Evolutionary conservation across 2,113 vertebrate species (phyloP), one percentile per base, ranked within the genome.

Genomic region (Cygnus buccinator): DNA sequence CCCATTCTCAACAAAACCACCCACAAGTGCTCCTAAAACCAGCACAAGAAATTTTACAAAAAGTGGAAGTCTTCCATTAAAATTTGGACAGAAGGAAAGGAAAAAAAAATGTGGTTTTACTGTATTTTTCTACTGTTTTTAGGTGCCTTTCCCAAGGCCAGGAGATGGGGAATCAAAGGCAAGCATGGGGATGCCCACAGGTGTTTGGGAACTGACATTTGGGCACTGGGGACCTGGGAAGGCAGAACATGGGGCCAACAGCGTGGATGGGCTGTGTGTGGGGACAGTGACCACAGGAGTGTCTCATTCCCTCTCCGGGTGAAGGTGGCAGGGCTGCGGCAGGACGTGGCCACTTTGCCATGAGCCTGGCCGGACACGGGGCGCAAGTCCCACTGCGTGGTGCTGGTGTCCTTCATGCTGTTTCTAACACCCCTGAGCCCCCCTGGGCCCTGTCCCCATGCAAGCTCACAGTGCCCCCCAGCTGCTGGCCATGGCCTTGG

Each of bases 291-390:
- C 17, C 28, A 3, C 0, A 11, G 28, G 19, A 75, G 16, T 6
- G 25, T 9, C 55, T 41, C n/a, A 39, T 70, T 54, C 35, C 35
- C 0, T 2, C 15, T 48, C 43, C 48, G 4, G 0, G 0, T 37
- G 13, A 13, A 17, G 8, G 0, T 0, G 9, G 48, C 13, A 0
- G 25, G 35, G 17, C 33, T 63, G 8, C 35, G 2, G 0, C 3
- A 26, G 37, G 79, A 33, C 29, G 8, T 2, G 1, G 78, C 18
- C 19, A 59, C 76, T 74, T 25, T 48, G 18, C 37, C 3, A 3
- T 13, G 52, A 44, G 44, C 44, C 22, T 6, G 4, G 5, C 25
- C 19, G 44, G 58, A 5, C 33, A 9, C 8, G 44, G 33, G 22
- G 37, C 1, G 18, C 62, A 41, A 33, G 8, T 39, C 61, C 26